Evolutionary conservation across 2,797 vertebrate species (phyloP), one percentile per base, ranked within the genome.

Genomic region (Uromys caudimaculatus): DNA sequence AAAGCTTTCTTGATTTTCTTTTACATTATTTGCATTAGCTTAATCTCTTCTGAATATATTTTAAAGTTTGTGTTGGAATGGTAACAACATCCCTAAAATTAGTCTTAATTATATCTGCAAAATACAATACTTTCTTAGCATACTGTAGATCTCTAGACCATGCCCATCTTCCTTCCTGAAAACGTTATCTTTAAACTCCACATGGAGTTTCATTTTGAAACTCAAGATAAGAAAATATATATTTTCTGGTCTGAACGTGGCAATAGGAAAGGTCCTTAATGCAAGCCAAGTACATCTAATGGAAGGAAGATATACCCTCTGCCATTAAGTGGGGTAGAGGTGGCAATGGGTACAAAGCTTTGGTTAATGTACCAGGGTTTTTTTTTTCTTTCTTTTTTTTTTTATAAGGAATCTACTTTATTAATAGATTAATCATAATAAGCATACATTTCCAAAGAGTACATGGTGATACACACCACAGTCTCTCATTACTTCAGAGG

Each of bases 351-450:
- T 4, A 75, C 62, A 73, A 82, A 60, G 50, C 13, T 67, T 58
- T 94, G 79, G 50, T 93, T 64, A 82, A 50, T 44, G 23, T n/a
- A 14, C 27, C 44, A 82, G 29, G 8, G 13, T 32, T 47, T 90
- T 60, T 47, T n/a, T 38, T 32, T n/a, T n/a, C n/a, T n/a, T n/a
- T n/a, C n/a, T n/a, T n/a, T n/a, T n/a, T n/a, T n/a, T n/a, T n/a
- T n/a, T n/a, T 19, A 56, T 64, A 82, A 89, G 29, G 16, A 93
- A 78, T 47, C 11, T 29, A 5, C 73, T 93, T 90, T 71, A 69
- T 89, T 93, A 89, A 79, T 73, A n/a, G 60, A 75, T 13, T 84
- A 78, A 92, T 94, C 75, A 27, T 90, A 90, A 78, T 86, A 90
- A 82, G 69, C 29, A 16, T 85, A 56, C 29, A n/a, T 77, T 47